Base-by-base conservation (phyloP, 2,888 invertebrate species). In the Trichopria drosophilae region DNA sequence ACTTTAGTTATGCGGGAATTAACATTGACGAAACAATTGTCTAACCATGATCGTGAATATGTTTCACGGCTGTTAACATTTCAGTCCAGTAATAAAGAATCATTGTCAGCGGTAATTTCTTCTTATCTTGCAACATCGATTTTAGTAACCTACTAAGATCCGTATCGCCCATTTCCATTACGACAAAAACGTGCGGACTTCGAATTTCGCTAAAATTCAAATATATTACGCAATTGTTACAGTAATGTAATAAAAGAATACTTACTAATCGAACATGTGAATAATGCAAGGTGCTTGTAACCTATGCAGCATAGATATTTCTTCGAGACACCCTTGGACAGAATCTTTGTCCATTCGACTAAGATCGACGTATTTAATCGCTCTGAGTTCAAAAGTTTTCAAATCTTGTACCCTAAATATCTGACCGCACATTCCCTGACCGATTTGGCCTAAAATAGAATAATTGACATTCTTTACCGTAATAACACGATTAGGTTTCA, bases 91-190 rank as follows among this genome's bases (percentile, higher is more conserved):
- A 95, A 75, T 87, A 90, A 59, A 89, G 80, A 45, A 94, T 82
- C 70, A 87, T 85, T 46, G 87, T 84, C n/a, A 86, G 79, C 40
- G 88, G 86, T 48, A 91, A 77, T 56, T 78, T 74, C 23, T 69
- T 67, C 4, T 76, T 71, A 57, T 77, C 72, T 39, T 62, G 64
- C 2, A 61, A 61, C 53, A 77, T 77, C 40, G 80, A 79, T 63
- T 82, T 82, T 55, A 93, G 77, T 57, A 93, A 84, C 62, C 85
- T 83, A 34, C 88, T 85, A 55, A 98, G 81, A 78, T 97, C 96
- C 6, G 86, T 87, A 67, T 93, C 93, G 1, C 97, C 97, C 70
- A 87, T 87, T 78, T 98, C 98, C 85, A 98, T 83, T 16, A 98
- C 88, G 63, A 97, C 83, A 51, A 87, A 87, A 51, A 98, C 80